Evolutionary conservation across 2,888 invertebrate species (phyloP), one percentile per base, ranked within the genome.

Genomic region (Lamproptera curius): DNA sequence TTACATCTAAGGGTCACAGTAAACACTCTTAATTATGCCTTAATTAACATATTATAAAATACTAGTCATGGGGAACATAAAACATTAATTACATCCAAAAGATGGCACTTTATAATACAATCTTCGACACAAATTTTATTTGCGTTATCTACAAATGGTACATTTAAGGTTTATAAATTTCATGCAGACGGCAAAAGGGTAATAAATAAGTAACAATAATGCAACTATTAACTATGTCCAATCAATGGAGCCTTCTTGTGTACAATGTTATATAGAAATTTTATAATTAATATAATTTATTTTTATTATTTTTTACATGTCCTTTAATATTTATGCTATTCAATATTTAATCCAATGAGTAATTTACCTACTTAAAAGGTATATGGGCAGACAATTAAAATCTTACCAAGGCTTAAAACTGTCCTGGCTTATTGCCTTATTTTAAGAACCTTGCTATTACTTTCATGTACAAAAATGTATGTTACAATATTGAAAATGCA

Each of bases 71-170:
- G 54, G 33, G 46, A 50, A 48, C 37, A 39, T 37, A 42, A 41
- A 48, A 47, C 41, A 46, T 17, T 20, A 3, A 41, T 42, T 49
- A 48, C 26, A 43, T 16, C 46, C 33, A 49, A 54, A 51, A 55
- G 55, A 64, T 64, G 63, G 63, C 63, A 64, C 63, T 55, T 56
- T 57, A 60, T 58, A 58, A 63, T 62, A 63, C 62, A 62, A 59
- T 54, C 52, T 52, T 46, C 34, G 52, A 52, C 55, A 57, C 59
- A 60, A 62, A 60, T 61, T 51, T 56, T 9, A 61, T 59, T 60
- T 54, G 55, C 55, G 57, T 55, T 42, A 47, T 35, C 45, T 38
- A 28, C 55, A 10, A 10, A n/a, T 35, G n/a, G n/a, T n/a, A n/a
- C n/a, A n/a, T n/a, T n/a, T n/a, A n/a, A n/a, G n/a, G n/a, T 11